Evolutionary conservation across 2,797 vertebrate genomes (phyloP).

Genomic region (Picus viridis): DNA sequence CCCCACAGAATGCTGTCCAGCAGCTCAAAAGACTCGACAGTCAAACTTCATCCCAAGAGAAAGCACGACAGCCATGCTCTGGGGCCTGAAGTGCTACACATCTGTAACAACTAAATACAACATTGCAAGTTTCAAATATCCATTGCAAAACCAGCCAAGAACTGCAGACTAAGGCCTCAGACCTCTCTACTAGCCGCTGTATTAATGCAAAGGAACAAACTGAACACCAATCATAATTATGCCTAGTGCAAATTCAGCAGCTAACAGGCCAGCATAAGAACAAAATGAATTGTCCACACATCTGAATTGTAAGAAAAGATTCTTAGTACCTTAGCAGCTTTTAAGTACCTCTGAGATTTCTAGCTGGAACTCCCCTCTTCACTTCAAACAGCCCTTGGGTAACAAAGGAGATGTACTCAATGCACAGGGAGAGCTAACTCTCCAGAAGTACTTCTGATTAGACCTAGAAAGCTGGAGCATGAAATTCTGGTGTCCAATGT

Average conservation of each 20-base stretch:
- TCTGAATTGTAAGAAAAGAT: background rate
- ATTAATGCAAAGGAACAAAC: background rate
- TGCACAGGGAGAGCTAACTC: background rate
- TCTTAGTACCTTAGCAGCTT: background rate
- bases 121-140: background rate
- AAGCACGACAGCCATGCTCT: background rate
- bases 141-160: background rate
- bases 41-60: background rate
- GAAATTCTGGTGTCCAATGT: background rate
- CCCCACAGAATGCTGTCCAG: background rate
- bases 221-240: background rate
- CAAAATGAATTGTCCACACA: background rate
- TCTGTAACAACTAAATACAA: background rate
- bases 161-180: background rate
- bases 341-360: background rate
- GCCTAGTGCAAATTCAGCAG: background rate
- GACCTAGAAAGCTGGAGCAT: background rate
- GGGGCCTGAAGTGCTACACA: fast-evolving
- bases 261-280: background rate
- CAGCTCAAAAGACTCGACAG: background rate
- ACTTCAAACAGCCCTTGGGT: fast-evolving
- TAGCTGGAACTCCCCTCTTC: background rate
- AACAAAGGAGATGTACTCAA: background rate
- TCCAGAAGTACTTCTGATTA: background rate
- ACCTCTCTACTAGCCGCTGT: background rate